Evolutionary conservation across 1,140 invertebrate species (phyloP), one percentile per base, ranked within the genome.

Genomic region (Hestina assimilis): DNA sequence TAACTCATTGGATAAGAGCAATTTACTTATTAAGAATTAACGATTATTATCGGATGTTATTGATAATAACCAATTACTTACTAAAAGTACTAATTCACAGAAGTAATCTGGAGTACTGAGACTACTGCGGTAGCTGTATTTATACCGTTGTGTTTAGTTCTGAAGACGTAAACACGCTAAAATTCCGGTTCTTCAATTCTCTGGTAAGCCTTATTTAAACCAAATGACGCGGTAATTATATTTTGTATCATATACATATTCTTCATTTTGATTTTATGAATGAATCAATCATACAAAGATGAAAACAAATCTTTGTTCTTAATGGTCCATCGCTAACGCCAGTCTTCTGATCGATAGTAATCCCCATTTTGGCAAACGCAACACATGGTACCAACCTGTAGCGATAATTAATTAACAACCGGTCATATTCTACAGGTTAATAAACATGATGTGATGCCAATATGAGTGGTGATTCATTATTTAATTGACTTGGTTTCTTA

Each of bases 381-480:
- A 0, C 9, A 17, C 33, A 38, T 38, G 33, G 33, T 38, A 14
- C 8, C 33, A 38, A 7, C 15, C 19, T 8, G 15, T 17, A 33
- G 31, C 15, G 31, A 33, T 38, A 38, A 38, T 38, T 38, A 38
- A 38, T 38, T 38, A 38, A 38, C 6, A 35, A 35, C 31, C n/a
- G n/a, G n/a, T 5, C 14, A 35, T 15, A 35, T 35, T 35, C 1
- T 17, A 35, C 31, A 35, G 31, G 31, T 35, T 15, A 35, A 35
- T 35, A 35, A 35, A 35, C 9, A 28, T 28, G 24, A 28, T 28
- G 24, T 28, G 24, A 28, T 28, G 24, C 24, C 24, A 28, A 28
- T 28, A n/a, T n/a, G 8, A 28, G 8, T n/a, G 2, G n/a, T 28
- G n/a, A 28, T 28, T 28, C 24, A 28, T 35, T n/a, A 6, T 35